These are phyloP conservation scores for Ashinkailepas kermadecensis DNA, from an alignment of 2,888 invertebrate genomes.

Conservation along the genomic window DNA sequence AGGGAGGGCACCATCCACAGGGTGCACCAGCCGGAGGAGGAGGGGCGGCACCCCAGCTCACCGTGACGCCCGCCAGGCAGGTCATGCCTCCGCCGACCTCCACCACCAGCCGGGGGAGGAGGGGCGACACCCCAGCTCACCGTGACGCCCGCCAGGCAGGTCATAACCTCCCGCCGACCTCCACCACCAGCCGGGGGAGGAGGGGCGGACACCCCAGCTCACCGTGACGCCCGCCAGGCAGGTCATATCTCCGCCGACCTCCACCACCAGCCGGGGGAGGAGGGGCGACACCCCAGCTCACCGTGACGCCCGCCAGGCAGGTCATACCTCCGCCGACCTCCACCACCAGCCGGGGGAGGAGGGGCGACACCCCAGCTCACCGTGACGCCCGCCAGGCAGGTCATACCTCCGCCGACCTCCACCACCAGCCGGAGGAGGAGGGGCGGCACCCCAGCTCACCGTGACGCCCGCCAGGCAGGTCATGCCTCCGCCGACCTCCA, in stretches of 20 bases:
- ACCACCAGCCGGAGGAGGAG: slow-evolving; percentile 39
- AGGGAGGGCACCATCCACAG: too few species aligned
- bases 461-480: slow-evolving; percentile 70
- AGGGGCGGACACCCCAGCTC: slow-evolving; percentile 36
- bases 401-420: slow-evolving; percentile 78
- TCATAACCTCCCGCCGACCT: slow-evolving; percentile 78
- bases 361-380: slow-evolving; percentile 41
- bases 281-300: slow-evolving; percentile 40
- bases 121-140: slow-evolving; percentile 41
- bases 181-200: slow-evolving; percentile 64
- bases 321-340: slow-evolving; percentile 82
- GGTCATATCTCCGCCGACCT: slow-evolving; percentile 78
- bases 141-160: slow-evolving; percentile 67
- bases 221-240: slow-evolving; percentile 67
- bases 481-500: slow-evolving; percentile 79
- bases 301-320: slow-evolving; percentile 65
- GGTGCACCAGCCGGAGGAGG: too few species aligned
- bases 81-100: slow-evolving; percentile 82
- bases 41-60: slow-evolving; percentile 35
- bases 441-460: slow-evolving; percentile 38
- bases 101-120: slow-evolving; percentile 58
- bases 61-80: slow-evolving; percentile 65
- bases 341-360: slow-evolving; percentile 61
- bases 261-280: slow-evolving; percentile 64
- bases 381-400: slow-evolving; percentile 67